Base-by-base conservation (phyloP, 2,797 vertebrate genomes). In the Coccyzus lansbergi region DNA sequence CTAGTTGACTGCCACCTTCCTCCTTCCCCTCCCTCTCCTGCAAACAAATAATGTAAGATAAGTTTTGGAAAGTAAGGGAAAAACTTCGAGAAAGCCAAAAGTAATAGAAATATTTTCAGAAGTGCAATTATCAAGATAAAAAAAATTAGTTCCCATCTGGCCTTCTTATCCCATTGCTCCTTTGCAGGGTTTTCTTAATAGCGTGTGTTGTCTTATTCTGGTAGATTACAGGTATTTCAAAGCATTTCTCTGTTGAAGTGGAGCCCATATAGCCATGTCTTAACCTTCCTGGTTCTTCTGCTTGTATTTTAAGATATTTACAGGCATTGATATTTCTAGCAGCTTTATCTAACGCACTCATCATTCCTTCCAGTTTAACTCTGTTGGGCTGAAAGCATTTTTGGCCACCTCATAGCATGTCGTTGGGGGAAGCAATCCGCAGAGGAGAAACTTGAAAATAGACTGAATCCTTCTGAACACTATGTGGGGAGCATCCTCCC, bases 311-410 rank as follows among this genome's bases (percentile, higher is more conserved):
- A 64, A 77, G 79, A 31, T 48, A 51, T 71, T 95, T 85, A 58
- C 40, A 91, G 46, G 21, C 60, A 21, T 31, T 67, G 58, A 25
- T 90, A 51, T 51, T 77, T 90, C 55, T 88, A 75, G 63, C 26
- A 36, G 62, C 59, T 75, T 88, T 85, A 72, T 52, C 67, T 92
- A 85, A 86, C 79, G 76, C 92, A 62, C 17, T 87, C 78, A 26
- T 78, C 38, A 9, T 83, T 91, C 82, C 84, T 82, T 87, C 53
- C 62, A 64, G 77, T 90, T 91, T 24, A 69, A 74, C 81, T 65
- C 12, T 84, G 17, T 76, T 93, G 92, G 55, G 60, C 89, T 92
- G 92, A 86, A 76, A 92, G 67, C 40, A 9, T 64, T 88, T 70
- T 68, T 63, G 90, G 91, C 90, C 74, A 72, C 72, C 86, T 58